These are phyloP conservation scores for Oligia strigilis DNA, from an alignment of 2,888 invertebrate genomes.

Conservation along the genomic window DNA sequence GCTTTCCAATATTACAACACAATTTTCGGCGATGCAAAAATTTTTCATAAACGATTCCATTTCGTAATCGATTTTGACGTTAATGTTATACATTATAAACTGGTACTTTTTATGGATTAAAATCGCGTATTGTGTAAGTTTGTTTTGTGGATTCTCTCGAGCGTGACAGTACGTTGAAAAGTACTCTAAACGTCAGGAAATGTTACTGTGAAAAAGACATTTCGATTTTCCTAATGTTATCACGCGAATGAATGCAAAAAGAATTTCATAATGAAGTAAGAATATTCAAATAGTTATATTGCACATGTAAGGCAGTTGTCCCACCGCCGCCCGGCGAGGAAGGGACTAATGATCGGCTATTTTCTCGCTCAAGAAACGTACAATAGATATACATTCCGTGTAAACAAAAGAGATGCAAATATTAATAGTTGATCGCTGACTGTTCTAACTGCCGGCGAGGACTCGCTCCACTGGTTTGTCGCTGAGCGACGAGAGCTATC, in stretches of 20 bases:
- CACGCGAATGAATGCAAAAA: slow-evolving; percentile 24
- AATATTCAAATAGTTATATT: slow-evolving; percentile 29
- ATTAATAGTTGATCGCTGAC: too few relatives aligned
- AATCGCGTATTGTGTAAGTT: slow-evolving; percentile 34
- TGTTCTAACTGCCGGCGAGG: too few relatives aligned
- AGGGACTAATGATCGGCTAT: too few relatives aligned
- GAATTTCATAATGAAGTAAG: slow-evolving; percentile 15
- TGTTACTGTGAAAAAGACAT: slow-evolving; percentile 20
- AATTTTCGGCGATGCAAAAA: slow-evolving; percentile 37
- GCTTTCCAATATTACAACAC: slow-evolving; percentile 55
- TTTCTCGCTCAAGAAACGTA: too few relatives aligned
- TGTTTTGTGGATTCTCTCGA: slow-evolving; percentile 18
- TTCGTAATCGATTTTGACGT: slow-evolving; percentile 20
- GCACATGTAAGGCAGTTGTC: neutral
- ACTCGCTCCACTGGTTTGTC: too few relatives aligned
- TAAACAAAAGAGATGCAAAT: too few relatives aligned
- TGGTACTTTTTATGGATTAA: slow-evolving; percentile 18
- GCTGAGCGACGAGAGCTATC: too few relatives aligned
- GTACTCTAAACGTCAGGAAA: slow-evolving; percentile 51
- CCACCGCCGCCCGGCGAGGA: too few relatives aligned
- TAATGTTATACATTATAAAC: slow-evolving; percentile 16
- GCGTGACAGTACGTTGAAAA: slow-evolving; percentile 32
- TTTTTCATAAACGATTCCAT: slow-evolving; percentile 2
- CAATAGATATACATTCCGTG: too few relatives aligned
- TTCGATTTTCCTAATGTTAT: slow-evolving; percentile 37